Evolutionary conservation across 1,140 invertebrate species (phyloP).

Genomic region (Pachypeltis micranthus): DNA sequence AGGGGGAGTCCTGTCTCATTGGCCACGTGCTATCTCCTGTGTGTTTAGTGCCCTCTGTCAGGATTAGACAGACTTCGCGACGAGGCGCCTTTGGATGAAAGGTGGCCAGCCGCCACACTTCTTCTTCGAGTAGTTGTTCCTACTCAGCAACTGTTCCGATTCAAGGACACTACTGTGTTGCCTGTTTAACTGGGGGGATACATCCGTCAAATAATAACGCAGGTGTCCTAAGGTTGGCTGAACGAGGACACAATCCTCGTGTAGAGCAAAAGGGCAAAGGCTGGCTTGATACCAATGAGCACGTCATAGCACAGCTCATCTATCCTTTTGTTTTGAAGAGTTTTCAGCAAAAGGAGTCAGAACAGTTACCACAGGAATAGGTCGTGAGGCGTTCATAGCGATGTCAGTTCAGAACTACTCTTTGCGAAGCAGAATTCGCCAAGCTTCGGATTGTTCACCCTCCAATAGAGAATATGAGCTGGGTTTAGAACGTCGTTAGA

Average conservation of each 20-base stretch:
- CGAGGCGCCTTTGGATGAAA: no score
- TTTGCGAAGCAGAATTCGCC: slow-evolving; percentile 73
- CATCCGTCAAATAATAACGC: slow-evolving; percentile 68
- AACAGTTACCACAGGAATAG: slow-evolving; percentile 79
- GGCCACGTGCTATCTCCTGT: no score
- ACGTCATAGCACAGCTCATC: slow-evolving; percentile 68
- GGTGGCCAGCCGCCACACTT: no score
- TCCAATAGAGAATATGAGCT: slow-evolving; percentile 57
- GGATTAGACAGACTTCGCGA: no score
- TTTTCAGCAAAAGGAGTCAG: slow-evolving; percentile 68
- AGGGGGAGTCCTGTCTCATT: no score
- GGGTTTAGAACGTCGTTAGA: slow-evolving; percentile 70
- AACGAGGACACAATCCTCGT: slow-evolving; percentile 72
- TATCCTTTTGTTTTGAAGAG: slow-evolving; percentile 61
- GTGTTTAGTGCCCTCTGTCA: no score
- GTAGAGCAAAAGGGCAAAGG: slow-evolving; percentile 75
- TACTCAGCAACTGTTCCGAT: no score
- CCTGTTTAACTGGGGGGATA: slow-evolving; percentile 76
- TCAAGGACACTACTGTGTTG: slow-evolving; percentile 57
- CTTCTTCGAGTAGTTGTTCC: no score
- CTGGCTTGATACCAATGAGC: slow-evolving; percentile 63
- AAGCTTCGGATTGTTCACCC: slow-evolving; percentile 75
- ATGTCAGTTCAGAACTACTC: slow-evolving; percentile 76
- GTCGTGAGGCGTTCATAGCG: slow-evolving; percentile 73
- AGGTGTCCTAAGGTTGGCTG: slow-evolving; percentile 76